Evolutionary conservation across 2,797 vertebrate genomes (phyloP).

Genomic region (Heteromormyrus szaboi): DNA sequence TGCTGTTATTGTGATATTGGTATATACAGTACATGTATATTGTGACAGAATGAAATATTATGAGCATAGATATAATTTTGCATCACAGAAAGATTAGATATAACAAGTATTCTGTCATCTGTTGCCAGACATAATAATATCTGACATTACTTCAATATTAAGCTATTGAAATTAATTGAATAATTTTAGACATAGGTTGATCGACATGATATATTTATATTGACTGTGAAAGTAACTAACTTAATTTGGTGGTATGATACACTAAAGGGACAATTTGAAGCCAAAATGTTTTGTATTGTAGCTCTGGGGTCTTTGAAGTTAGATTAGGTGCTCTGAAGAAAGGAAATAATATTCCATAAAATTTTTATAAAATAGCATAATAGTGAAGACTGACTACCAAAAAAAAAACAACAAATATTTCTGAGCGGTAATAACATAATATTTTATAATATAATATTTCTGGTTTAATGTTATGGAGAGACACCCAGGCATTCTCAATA

Average conservation of each 20-base stretch:
- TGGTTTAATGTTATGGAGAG: neutral
- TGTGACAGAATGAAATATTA: neutral
- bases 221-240: neutral
- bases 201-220: neutral
- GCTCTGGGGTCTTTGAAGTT: slow-evolving; percentile 11
- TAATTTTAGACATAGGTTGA: neutral
- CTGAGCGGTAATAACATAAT: neutral
- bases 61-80: neutral
- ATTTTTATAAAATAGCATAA: neutral
- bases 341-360: neutral
- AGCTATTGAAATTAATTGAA: neutral
- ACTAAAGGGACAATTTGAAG: slow-evolving; percentile 5
- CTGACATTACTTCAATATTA: neutral
- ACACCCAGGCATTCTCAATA: neutral
- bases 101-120: neutral
- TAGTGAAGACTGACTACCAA: neutral
- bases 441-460: neutral
- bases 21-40: neutral
- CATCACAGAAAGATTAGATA: neutral
- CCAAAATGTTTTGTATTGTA: slow-evolving; percentile 10
- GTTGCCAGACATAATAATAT: neutral
- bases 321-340: neutral
- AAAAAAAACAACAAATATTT: neutral
- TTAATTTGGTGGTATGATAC: neutral
- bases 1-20: neutral